These are phyloP conservation scores for Acromyrmex heyeri DNA, from an alignment of 1,140 invertebrate genomes.

Conservation along the genomic window DNA sequence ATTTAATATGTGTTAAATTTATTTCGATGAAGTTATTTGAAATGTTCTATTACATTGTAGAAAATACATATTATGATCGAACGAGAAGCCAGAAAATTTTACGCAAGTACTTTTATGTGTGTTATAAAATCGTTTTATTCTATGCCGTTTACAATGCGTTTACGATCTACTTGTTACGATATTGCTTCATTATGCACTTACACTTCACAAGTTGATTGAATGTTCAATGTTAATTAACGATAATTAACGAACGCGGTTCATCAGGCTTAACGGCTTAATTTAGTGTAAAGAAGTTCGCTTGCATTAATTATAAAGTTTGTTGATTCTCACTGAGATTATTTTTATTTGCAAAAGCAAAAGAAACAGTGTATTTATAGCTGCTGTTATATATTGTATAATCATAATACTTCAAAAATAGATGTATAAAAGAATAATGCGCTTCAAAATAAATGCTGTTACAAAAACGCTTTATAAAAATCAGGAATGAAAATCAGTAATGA, in stretches of 20 bases:
- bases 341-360: not conserved
- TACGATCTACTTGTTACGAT: constrained; percentile 30
- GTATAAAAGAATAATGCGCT: not conserved
- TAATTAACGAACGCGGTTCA: constrained; percentile 32
- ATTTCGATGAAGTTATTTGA: constrained; percentile 4
- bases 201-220: not conserved
- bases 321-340: constrained; percentile 12
- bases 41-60: not conserved
- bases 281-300: constrained; percentile 22
- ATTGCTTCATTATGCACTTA: constrained; percentile 6
- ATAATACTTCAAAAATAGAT: constrained; percentile 13
- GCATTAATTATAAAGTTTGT: constrained; percentile 37
- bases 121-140: constrained; percentile 27
- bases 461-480: not conserved
- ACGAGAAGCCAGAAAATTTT: constrained; percentile 12
- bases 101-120: constrained; percentile 2
- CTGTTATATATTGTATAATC: not conserved
- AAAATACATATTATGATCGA: not conserved
- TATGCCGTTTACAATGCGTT: constrained; percentile 14
- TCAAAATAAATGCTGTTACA: constrained; percentile 5
- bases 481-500: not conserved
- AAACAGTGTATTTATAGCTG: not conserved
- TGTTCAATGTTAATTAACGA: not conserved
- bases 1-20: not conserved
- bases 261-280: constrained; percentile 34